phyloP scores from a whole-genome alignment of 2,113 vertebrate genomes.

The Acanthochromis polyacanthus region DNA sequence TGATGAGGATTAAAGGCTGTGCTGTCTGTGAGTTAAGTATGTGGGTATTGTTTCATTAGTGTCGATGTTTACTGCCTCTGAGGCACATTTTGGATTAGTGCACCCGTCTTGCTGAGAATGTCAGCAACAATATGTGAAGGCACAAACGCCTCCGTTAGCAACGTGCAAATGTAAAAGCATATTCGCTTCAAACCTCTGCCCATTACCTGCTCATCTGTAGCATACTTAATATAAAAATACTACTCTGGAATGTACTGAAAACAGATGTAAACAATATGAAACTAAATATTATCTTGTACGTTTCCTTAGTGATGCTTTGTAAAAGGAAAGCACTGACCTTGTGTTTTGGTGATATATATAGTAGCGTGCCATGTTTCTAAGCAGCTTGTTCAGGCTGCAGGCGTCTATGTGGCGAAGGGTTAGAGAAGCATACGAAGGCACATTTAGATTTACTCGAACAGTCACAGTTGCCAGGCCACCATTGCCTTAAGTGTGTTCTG shows the following conservation, averaged over 20 bases:
- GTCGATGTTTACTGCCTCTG: constrained; percentile 45
- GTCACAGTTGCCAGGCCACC: constrained; percentile 79
- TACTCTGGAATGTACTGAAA: constrained; percentile 25
- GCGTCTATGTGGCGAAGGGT: constrained; percentile 24
- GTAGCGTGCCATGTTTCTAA: constrained; percentile 36
- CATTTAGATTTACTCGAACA: constrained; percentile 65
- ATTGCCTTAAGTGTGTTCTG: constrained; percentile 78
- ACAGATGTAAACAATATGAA: constrained; percentile 16
- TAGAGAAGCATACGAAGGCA: constrained; percentile 37
- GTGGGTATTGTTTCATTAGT: constrained; percentile 57
- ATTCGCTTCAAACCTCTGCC: not conserved
- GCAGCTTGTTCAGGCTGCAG: constrained; percentile 35
- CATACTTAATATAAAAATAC: not conserved
- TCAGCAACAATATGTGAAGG: constrained; percentile 3
- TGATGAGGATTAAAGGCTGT: constrained; percentile 35
- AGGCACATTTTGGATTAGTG: constrained; percentile 49
- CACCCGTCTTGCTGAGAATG: constrained; percentile 36
- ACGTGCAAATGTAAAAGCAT: constrained; percentile 12
- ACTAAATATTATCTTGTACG: constrained; percentile 10
- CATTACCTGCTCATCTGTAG: constrained; percentile 6
- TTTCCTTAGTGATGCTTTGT: constrained; percentile 32
- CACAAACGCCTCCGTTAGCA: not conserved
- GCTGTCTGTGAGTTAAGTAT: constrained; percentile 24
- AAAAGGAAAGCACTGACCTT: constrained; percentile 12
- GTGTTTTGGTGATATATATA: constrained; percentile 22